Percentiles rank a stretch among this genome's conserved stretches.
Evolutionary conservation across 2,797 vertebrate genomes (phyloP).

Genomic region (Acanthis flammea): DNA sequence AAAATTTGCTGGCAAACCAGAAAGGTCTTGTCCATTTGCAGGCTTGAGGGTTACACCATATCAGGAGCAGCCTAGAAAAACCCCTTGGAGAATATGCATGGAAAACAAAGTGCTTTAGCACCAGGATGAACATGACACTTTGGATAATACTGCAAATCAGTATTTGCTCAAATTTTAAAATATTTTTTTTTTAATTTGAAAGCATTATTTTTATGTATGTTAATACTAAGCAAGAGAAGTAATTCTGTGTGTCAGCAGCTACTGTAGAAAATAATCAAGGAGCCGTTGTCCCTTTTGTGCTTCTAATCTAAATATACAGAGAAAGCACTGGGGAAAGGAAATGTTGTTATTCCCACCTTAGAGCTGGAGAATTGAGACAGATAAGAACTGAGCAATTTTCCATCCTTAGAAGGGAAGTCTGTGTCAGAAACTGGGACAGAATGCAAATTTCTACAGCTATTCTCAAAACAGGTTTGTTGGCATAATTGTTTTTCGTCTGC

Average conservation of each 20-base stretch:
- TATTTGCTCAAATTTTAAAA: neutral
- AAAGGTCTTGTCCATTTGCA: neutral
- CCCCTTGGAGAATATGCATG: neutral
- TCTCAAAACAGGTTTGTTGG: conserved; percentile 31
- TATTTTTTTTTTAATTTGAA: neutral
- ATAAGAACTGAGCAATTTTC: conserved; percentile 38
- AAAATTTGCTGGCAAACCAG: neutral
- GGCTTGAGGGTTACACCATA: neutral
- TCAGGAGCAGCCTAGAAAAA: neutral
- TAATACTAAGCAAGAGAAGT: neutral
- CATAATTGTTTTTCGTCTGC: neutral
- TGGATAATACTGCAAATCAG: neutral
- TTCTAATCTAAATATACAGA: conserved; percentile 23
- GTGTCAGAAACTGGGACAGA: conserved; percentile 15
- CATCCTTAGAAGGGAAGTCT: conserved; percentile 20
- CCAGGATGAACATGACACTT: neutral
- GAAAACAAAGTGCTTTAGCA: neutral
- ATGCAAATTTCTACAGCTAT: conserved; percentile 4
- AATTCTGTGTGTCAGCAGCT: neutral
- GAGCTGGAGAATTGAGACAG: conserved; percentile 14
- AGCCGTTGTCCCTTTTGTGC: neutral
- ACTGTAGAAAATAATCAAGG: neutral
- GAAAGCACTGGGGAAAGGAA: conserved; percentile 36
- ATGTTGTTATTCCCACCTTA: conserved; percentile 11
- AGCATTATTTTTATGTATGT: neutral